A percentile compares a stretch with the other conserved stretches of the same genome.
Evolutionary conservation across 2,888 invertebrate species (phyloP).

Genomic region (Machimus rusticus): DNA sequence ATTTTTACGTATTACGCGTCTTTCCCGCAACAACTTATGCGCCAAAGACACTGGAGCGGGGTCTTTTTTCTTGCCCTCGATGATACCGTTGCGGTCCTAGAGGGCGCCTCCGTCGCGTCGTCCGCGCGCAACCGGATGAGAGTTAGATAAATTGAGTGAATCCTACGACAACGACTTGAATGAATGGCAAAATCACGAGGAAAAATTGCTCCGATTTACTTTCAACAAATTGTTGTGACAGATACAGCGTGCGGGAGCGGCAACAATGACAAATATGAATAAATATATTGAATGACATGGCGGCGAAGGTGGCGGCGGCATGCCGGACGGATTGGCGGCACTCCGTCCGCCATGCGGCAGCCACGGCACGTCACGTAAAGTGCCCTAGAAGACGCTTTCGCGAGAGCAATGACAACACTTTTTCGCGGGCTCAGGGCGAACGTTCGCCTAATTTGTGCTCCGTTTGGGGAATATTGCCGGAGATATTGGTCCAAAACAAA

Average conservation of each 20-base stretch:
- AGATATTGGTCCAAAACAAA: not conserved
- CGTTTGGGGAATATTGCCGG: not conserved
- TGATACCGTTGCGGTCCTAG: slow-evolving; percentile 3
- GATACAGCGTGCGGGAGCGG: slow-evolving; percentile 18
- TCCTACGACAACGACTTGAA: slow-evolving; percentile 41
- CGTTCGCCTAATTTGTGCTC: not conserved
- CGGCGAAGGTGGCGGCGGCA: not conserved
- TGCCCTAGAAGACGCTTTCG: not conserved
- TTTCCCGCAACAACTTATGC: not conserved
- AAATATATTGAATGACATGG: slow-evolving; percentile 32
- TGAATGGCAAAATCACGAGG: slow-evolving; percentile 42
- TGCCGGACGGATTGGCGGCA: not conserved
- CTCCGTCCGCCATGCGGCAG: not conserved
- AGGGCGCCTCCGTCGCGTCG: not conserved
- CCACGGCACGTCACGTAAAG: not conserved
- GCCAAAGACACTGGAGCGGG: not conserved
- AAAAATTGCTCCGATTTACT: slow-evolving; percentile 45
- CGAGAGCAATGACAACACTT: not conserved
- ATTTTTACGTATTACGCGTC: not conserved
- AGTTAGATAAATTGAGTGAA: slow-evolving; percentile 44
- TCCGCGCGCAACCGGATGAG: slow-evolving; percentile 30
- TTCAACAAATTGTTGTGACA: slow-evolving; percentile 46
- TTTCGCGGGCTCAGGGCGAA: not conserved
- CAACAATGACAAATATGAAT: slow-evolving; percentile 39
- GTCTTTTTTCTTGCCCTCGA: not conserved